Evolutionary conservation across 2,113 vertebrate species (phyloP).

Genomic region (Ictalurus furcatus): DNA sequence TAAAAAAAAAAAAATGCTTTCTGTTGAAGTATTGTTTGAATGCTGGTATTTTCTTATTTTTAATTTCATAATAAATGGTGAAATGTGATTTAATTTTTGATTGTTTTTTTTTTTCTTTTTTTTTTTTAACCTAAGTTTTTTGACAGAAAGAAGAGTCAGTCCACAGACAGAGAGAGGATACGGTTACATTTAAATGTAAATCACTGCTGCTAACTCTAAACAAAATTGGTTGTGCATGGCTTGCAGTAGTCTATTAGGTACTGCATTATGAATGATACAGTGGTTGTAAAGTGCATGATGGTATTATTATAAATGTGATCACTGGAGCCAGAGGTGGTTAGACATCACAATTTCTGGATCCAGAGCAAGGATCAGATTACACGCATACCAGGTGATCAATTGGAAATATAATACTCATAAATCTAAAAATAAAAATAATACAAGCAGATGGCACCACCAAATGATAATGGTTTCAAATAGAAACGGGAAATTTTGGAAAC

Average conservation of each 20-base stretch:
- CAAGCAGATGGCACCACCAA: no score
- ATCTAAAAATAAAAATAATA: background rate
- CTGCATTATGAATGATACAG: constrained; percentile 13
- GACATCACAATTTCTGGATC: background rate
- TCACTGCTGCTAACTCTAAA: background rate
- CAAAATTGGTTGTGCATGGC: background rate
- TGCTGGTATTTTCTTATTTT: constrained; percentile 73
- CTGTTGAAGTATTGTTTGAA: constrained; percentile 72
- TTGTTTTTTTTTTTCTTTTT: constrained; percentile 58
- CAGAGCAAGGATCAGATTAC: background rate
- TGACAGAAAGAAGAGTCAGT: background rate
- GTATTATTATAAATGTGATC: constrained; percentile 19
- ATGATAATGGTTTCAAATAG: background rate
- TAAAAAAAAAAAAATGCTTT: constrained; percentile 36
- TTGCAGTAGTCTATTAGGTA: background rate
- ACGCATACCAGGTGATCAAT: background rate
- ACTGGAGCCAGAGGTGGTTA: constrained; percentile 4
- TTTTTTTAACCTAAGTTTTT: background rate
- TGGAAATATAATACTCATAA: background rate
- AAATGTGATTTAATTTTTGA: constrained; percentile 67
- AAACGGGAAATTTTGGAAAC: background rate
- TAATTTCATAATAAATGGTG: constrained; percentile 83
- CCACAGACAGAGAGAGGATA: background rate
- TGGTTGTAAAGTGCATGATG: constrained; percentile 16
- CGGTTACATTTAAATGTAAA: background rate